Evolutionary conservation across 2,797 vertebrate species (phyloP), one percentile per base, ranked within the genome.

Genomic region (Pyrocephalus nanus): DNA sequence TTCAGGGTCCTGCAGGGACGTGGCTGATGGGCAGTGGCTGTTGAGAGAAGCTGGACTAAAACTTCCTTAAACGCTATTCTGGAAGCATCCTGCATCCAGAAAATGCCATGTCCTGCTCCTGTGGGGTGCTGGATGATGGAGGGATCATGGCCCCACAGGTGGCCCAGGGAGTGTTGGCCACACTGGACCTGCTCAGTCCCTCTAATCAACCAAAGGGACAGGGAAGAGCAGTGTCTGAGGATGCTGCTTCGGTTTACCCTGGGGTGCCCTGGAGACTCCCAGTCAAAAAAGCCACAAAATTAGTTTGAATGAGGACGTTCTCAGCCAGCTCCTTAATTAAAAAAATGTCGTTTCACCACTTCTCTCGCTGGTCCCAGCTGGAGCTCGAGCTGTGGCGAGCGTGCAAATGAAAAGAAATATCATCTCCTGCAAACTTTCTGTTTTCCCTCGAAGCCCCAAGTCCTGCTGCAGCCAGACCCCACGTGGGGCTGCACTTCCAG

Each of bases 401-500:
- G 20, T 3, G 3, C 21, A 81, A 83, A 69, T 53, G 34, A 54
- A 61, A 81, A 65, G 62, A 74, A 79, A 79, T 42, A 60, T 1
- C 1, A 74, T 81, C 60, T 78, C 58, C 88, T 65, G 34, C 29
- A 69, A 74, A 54, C 21, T 38, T 88, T 14, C 34, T 40, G 21
- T 84, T 92, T 94, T 78, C 43, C 34, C 76, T 84, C 5, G 4
- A 93, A 88, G 19, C 42, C 62, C 0, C 0, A 47, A 92, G 34
- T 62, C 51, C 64, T 1, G 4, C 61, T 34, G 58, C 54, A 58
- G 74, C 70, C 60, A n/a, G 62, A 72, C 58, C 62, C 62, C 1
- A 6, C 0, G 0, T 0, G 1, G 48, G 71, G n/a, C 51, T 72
- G 58, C 1, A 7, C 57, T 55, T 80, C 65, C 5, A 8, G 27